phyloP scores from a whole-genome alignment of 1,140 invertebrate genomes.

The Trichonephila clavata region DNA sequence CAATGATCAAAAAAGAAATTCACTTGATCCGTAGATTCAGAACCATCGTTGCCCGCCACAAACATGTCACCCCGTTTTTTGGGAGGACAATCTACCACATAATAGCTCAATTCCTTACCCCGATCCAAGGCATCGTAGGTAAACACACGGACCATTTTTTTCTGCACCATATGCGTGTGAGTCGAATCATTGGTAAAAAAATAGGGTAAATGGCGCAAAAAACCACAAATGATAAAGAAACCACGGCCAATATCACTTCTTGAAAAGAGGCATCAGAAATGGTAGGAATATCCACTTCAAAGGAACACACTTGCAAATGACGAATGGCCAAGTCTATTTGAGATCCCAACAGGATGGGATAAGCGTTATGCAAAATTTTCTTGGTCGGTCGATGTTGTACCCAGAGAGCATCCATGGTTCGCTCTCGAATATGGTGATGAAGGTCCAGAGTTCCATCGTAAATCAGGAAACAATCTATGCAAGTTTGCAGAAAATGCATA shows the following conservation, averaged over 20 bases:
- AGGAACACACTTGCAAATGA: background rate
- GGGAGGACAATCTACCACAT: background rate
- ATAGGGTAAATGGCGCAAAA: background rate
- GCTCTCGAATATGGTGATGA: background rate
- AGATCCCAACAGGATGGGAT: constrained; percentile 36
- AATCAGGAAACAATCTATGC: background rate
- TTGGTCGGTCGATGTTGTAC: background rate
- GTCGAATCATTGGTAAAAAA: constrained; percentile 53
- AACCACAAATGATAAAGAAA: background rate
- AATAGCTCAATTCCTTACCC: too few relatives aligned
- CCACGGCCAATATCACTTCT: background rate
- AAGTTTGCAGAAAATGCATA: background rate
- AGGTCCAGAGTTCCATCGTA: constrained; percentile 1
- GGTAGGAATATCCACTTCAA: background rate
- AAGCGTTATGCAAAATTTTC: background rate
- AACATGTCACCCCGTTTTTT: background rate
- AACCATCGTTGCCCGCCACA: background rate
- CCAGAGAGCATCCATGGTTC: background rate
- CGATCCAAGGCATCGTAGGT: background rate
- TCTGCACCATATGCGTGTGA: constrained; percentile 10
- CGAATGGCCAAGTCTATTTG: constrained; percentile 1
- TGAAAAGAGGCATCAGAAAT: background rate
- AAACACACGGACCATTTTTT: constrained; percentile 17
- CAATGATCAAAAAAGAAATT: constrained; percentile 18
- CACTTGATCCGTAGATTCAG: background rate